phyloP scores from a whole-genome alignment of 2,797 vertebrate genomes.

The Enteromius argenteus region DNA sequence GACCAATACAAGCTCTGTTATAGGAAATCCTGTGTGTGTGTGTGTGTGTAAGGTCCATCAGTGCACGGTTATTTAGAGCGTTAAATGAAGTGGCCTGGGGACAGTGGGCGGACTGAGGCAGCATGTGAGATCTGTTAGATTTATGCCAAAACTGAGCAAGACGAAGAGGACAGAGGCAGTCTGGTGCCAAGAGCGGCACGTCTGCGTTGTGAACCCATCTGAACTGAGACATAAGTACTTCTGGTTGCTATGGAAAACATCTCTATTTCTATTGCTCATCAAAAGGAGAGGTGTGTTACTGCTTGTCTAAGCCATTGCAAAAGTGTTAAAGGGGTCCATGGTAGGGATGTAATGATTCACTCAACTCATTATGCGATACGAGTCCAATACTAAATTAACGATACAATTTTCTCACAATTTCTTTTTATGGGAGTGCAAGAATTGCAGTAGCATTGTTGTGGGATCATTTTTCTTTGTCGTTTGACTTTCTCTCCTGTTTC shows the following conservation, averaged over 20 bases:
- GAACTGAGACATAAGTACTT: neutral
- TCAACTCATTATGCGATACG: neutral
- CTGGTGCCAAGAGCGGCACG: conserved; percentile 17
- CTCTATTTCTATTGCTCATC: neutral
- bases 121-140: conserved; percentile 43
- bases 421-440: too few relatives aligned
- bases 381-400: too few relatives aligned
- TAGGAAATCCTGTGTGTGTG: conserved; percentile 23
- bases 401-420: too few relatives aligned
- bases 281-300: neutral
- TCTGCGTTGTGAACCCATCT: conserved; percentile 11
- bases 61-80: conserved; percentile 73
- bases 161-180: conserved; percentile 17
- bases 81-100: conserved; percentile 75
- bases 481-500: neutral
- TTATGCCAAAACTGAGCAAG: conserved; percentile 39
- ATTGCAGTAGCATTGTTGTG: neutral
- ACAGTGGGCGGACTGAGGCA: conserved; percentile 58
- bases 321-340: neutral
- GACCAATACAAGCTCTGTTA: conserved; percentile 24
- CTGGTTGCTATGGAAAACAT: conserved; percentile 10
- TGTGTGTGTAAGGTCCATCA: conserved; percentile 42
- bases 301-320: neutral
- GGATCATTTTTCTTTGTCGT: neutral
- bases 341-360: neutral